These are phyloP conservation scores for Linnaemya tessellans DNA, from an alignment of 2,888 invertebrate species.

Conservation along the genomic window DNA sequence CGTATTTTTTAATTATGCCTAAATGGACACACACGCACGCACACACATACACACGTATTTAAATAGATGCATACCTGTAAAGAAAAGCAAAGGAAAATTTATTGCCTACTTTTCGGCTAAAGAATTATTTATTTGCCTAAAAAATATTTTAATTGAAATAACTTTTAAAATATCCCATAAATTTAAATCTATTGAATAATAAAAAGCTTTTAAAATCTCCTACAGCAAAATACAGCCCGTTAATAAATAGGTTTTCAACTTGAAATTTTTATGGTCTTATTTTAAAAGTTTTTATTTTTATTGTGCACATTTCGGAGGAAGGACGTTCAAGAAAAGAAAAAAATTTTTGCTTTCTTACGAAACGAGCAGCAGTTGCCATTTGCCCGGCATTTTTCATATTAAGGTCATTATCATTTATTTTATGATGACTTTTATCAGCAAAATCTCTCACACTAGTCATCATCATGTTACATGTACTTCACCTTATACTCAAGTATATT, in stretches of 20 bases:
- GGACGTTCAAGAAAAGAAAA: conserved; percentile 54
- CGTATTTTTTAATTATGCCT: neutral
- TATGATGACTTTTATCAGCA: conserved; percentile 48
- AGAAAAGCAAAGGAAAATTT: neutral
- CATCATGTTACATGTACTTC: conserved; percentile 36
- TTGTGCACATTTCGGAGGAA: neutral
- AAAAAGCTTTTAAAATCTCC: too few relatives aligned
- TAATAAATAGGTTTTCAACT: too few relatives aligned
- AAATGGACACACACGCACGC: neutral
- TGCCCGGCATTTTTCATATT: neutral
- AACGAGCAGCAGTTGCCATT: conserved; percentile 3
- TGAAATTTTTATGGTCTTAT: neutral
- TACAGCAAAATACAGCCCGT: too few relatives aligned
- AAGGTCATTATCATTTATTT: conserved; percentile 61
- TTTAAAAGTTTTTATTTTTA: neutral
- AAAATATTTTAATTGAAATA: neutral
- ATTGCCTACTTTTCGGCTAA: conserved; percentile 2
- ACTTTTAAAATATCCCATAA: neutral
- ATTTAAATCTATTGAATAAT: too few relatives aligned
- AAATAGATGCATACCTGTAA: conserved; percentile 32
- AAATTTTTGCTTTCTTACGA: conserved; percentile 26
- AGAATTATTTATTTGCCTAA: neutral
- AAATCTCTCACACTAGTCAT: conserved; percentile 4
- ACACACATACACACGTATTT: neutral
- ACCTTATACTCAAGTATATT: conserved; percentile 32